phyloP scores from a whole-genome alignment of 2,888 invertebrate genomes.

The Euproctis similis region DNA sequence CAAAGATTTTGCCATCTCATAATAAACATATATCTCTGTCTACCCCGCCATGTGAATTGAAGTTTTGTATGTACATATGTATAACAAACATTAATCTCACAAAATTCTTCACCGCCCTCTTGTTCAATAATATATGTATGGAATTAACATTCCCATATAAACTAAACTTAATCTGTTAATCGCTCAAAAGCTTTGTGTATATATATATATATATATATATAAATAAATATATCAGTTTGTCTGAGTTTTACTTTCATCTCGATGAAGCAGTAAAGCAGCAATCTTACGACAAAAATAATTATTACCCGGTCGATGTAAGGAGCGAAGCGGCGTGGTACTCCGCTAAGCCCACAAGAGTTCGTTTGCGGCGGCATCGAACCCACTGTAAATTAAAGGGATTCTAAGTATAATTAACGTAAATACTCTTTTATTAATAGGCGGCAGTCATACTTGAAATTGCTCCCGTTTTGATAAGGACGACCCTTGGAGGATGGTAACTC shows the following conservation, averaged over 20 bases:
- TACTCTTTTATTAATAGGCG: conserved; percentile 69
- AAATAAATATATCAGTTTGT: conserved; percentile 63
- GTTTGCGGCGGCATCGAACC: conserved; percentile 70
- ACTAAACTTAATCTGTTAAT: no score
- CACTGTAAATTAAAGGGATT: conserved; percentile 75
- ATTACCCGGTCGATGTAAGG: conserved; percentile 49
- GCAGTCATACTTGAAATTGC: conserved; percentile 70
- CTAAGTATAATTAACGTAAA: conserved; percentile 74
- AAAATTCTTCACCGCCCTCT: no score
- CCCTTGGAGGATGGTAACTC: conserved; percentile 51
- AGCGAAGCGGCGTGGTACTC: conserved; percentile 55
- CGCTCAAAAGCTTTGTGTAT: no score
- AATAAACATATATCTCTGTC: no score
- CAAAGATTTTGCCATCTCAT: no score
- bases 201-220: no score
- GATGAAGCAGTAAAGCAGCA: conserved; percentile 38
- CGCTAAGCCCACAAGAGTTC: conserved; percentile 72
- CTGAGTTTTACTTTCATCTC: conserved; percentile 68
- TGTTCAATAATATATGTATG: no score
- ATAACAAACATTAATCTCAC: no score
- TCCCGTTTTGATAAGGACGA: conserved; percentile 61
- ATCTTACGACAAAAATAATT: conserved; percentile 69
- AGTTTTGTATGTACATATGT: no score
- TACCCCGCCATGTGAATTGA: no score
- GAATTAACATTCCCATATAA: no score